Evolutionary conservation across 1,140 invertebrate genomes (phyloP), one percentile per base, ranked within the genome.

Genomic region (Brachionus rubens): DNA sequence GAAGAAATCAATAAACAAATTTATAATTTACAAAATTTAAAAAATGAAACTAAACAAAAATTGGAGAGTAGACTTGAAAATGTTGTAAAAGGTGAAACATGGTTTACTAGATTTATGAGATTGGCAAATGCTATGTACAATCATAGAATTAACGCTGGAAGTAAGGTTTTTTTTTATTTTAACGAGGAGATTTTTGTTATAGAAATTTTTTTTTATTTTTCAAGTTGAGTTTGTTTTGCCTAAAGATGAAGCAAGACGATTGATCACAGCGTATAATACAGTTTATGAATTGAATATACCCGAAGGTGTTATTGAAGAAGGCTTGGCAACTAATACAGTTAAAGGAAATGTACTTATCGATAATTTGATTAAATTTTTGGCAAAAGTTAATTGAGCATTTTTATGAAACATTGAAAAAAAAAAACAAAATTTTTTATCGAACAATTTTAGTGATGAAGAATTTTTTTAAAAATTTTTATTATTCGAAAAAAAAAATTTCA

Each of bases 81-180:
- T 54, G 50, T 50, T 10, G 68, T 72, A 6, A 48, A 72, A 72
- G 68, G 68, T 24, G 68, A 72, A 54, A 40, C 72, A 28, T 75
- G 72, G 72, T 75, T 75, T 41, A 56, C 72, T 21, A 46, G 72
- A 40, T 75, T 75, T 47, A 54, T 75, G 48, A 54, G 72, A 54
- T 24, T 75, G 30, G 72, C 72, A 10, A 75, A 75, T 26, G 72
- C 72, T 46, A 75, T 75, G 19, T 75, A 75, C 24, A 54, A 48
- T 59, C 72, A 75, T 47, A 30, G 72, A 41, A 47, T 54, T 6
- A 75, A 54, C 47, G 48, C 50, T 28, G 48, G 48, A 54, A 54
- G 48, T 54, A 54, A 26, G 14, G n/a, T 24, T 75, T 41, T 41
- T 24, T 30, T 40, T 16, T 3, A 24, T 46, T 28, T n/a, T n/a